phyloP scores from a whole-genome alignment of 1,140 invertebrate species.

The Venustaconcha ellipsiformis region DNA sequence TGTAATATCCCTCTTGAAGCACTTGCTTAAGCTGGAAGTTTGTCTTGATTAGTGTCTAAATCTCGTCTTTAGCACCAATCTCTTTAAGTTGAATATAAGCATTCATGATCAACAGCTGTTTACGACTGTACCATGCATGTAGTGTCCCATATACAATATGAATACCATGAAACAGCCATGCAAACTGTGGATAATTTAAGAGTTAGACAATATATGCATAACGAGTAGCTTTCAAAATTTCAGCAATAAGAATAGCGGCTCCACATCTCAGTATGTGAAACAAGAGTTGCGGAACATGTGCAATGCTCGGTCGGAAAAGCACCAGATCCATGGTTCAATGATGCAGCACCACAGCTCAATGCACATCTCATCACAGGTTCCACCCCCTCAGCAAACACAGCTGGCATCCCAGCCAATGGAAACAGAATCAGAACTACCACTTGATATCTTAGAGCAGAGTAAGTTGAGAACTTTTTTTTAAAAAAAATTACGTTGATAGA shows the following conservation, averaged over 20 bases:
- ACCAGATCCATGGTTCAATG: conserved; percentile 35
- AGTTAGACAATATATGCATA: neutral
- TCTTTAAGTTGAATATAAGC: too few species aligned
- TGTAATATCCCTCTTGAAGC: too few species aligned
- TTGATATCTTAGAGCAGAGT: conserved; percentile 63
- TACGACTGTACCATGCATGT: too few species aligned
- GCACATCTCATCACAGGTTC: conserved; percentile 34
- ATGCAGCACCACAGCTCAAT: conserved; percentile 50
- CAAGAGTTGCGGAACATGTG: conserved; percentile 90
- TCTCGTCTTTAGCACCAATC: too few species aligned
- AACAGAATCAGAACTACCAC: conserved; percentile 54
- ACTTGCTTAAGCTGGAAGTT: too few species aligned
- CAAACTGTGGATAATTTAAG: too few species aligned
- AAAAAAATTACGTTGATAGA: neutral
- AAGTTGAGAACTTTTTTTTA: conserved; percentile 18
- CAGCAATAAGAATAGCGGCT: conserved; percentile 22
- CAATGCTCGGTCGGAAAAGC: conserved; percentile 78
- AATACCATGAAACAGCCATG: too few species aligned
- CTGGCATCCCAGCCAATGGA: conserved; percentile 24
- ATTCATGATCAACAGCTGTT: too few species aligned
- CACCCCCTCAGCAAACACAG: conserved; percentile 31
- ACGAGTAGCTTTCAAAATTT: neutral
- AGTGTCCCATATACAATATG: too few species aligned
- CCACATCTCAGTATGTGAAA: conserved; percentile 84
- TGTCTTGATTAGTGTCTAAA: too few species aligned